These are phyloP conservation scores for Chelon auratus DNA, from an alignment of 2,797 vertebrate genomes.

Conservation along the genomic window DNA sequence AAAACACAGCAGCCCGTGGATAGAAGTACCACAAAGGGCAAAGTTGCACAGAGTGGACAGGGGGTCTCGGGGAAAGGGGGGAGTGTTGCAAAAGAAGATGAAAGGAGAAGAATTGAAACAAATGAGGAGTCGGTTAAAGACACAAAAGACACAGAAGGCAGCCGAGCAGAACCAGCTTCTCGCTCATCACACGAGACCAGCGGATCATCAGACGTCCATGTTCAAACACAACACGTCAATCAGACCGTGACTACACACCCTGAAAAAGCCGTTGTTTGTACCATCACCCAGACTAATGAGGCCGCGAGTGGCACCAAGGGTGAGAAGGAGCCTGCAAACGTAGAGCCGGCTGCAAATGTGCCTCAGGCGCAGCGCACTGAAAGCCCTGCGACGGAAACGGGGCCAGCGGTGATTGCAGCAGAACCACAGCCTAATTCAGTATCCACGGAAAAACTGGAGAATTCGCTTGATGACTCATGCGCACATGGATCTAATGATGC, in stretches of 20 bases:
- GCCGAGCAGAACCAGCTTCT: constrained; percentile 8
- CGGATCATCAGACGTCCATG: constrained; percentile 4
- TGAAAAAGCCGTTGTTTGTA: constrained; percentile 37
- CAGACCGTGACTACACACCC: background rate
- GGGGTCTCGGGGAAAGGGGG: constrained; percentile 18
- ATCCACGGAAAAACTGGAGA: constrained; percentile 67
- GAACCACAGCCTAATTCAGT: constrained; percentile 51
- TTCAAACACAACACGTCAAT: constrained; percentile 20
- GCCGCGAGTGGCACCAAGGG: constrained; percentile 15
- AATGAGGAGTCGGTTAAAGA: constrained; percentile 27
- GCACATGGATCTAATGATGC: constrained; percentile 62
- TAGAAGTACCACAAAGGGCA: constrained; percentile 25
- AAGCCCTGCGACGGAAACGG: constrained; percentile 39
- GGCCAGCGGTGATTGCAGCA: constrained; percentile 25
- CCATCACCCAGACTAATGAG: constrained; percentile 43
- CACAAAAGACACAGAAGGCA: constrained; percentile 25
- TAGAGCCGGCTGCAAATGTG: constrained; percentile 11
- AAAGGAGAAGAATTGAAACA: constrained; percentile 19
- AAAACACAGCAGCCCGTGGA: constrained; percentile 30
- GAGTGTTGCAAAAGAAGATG: constrained; percentile 15
- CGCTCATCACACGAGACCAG: constrained; percentile 12
- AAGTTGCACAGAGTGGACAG: constrained; percentile 15
- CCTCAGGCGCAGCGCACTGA: constrained; percentile 43
- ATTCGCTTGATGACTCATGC: constrained; percentile 69
- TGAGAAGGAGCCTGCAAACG: constrained; percentile 40